Percentiles rank a stretch among this genome's conserved stretches.
Evolutionary conservation across 1,140 invertebrate genomes (phyloP).

Genomic region (Dufourea novaeangliae): DNA sequence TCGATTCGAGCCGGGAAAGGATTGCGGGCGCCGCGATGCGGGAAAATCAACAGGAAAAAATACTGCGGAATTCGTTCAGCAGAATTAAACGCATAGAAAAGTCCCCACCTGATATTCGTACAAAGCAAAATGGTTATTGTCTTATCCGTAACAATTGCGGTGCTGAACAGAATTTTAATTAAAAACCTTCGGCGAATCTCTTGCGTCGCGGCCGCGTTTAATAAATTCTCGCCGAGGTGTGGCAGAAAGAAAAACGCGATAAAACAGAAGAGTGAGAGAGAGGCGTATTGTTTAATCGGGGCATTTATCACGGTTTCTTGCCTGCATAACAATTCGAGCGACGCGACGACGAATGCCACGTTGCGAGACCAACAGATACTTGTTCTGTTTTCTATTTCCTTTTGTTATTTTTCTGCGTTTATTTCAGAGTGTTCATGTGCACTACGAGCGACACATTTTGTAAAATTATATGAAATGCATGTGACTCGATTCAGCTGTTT

Average conservation of each 20-base stretch:
- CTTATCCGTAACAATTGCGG: slow-evolving; percentile 7
- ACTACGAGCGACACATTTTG: not conserved
- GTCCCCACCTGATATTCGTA: slow-evolving; percentile 1
- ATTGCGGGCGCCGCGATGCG: not conserved
- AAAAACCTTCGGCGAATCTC: slow-evolving; percentile 20
- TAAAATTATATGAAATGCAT: not conserved
- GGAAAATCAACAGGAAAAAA: not conserved
- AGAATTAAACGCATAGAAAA: slow-evolving; percentile 21
- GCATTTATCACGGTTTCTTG: slow-evolving; percentile 23
- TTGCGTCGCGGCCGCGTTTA: not conserved
- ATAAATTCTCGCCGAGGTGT: not conserved
- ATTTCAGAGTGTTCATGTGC: not conserved
- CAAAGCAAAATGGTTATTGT: slow-evolving; percentile 23
- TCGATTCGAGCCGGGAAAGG: not conserved
- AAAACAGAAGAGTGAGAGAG: not conserved
- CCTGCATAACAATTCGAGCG: not conserved
- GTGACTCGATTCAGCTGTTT: not conserved
- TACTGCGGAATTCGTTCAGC: not conserved
- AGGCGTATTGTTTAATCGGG: slow-evolving; percentile 16
- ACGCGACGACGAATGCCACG: not conserved
- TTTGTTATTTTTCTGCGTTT: not conserved
- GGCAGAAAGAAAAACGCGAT: not conserved
- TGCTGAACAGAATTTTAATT: slow-evolving; percentile 33
- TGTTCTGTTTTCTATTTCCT: not conserved
- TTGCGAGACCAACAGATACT: no score